These are phyloP conservation scores for Mayetiola destructor DNA, from an alignment of 2,888 invertebrate species.

Conservation along the genomic window DNA sequence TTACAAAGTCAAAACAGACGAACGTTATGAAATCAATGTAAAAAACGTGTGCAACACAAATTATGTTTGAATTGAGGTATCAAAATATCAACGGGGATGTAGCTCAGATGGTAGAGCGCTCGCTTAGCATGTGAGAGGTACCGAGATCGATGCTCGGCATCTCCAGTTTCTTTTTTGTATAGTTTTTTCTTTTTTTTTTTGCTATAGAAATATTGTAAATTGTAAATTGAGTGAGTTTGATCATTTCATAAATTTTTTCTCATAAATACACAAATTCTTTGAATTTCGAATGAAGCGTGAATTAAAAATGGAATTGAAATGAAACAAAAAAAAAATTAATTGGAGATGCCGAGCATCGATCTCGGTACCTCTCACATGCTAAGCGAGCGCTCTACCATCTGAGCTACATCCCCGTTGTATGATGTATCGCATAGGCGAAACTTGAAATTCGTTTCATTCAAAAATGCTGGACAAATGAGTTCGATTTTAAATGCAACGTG, in stretches of 20 bases:
- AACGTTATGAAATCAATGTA: too few species aligned
- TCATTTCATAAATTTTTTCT: not conserved
- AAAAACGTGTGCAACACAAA: too few species aligned
- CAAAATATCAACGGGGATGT: too few species aligned
- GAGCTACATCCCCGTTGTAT: constrained; percentile 38
- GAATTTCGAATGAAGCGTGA: not conserved
- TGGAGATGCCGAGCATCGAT: constrained; percentile 35
- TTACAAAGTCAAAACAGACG: too few species aligned
- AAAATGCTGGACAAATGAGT: too few species aligned
- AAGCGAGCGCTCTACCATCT: constrained; percentile 36
- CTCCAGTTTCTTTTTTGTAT: not conserved
- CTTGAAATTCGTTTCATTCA: not conserved
- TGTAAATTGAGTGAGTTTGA: not conserved
- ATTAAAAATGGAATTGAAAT: not conserved
- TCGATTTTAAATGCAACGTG: too few species aligned
- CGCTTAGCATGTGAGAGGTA: constrained; percentile 26
- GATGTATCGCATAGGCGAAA: too few species aligned
- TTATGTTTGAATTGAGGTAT: too few species aligned
- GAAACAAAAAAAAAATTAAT: constrained; percentile 1
- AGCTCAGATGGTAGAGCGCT: constrained; percentile 37
- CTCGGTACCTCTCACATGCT: constrained; percentile 32
- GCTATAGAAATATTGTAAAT: not conserved
- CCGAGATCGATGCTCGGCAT: not conserved
- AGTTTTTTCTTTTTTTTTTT: not conserved
- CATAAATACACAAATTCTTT: not conserved